Base-by-base conservation (phyloP, 2,797 vertebrate genomes). In the Sebastes vulpes region DNA sequence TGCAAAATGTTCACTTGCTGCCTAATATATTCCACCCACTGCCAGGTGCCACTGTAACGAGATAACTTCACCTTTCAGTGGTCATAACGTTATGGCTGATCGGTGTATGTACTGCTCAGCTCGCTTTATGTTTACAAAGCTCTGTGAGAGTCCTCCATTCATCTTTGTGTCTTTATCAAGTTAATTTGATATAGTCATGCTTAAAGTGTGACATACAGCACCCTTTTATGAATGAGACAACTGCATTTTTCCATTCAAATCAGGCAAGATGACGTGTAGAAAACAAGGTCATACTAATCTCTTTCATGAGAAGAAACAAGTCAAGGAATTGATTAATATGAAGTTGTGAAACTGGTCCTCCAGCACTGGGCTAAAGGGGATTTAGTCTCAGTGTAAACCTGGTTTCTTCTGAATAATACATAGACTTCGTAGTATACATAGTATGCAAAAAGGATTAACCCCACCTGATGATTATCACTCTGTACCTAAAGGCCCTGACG, bases 211-310 rank as follows among this genome's bases (percentile, higher is more conserved):
- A 50, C 35, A 72, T 35, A 14, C 28, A 53, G 52, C 5, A 5
- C 9, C 66, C n/a, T 59, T 32, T 23, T 7, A 7, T 21, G 56
- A 50, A 29, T 38, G 56, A 57, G 65, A 5, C 28, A 46, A 46
- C 42, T 46, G 57, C 38, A 53, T 76, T 75, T 79, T 79, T 66
- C 58, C 16, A 23, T 66, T 67, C 25, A 67, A 31, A 46, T 82
- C 72, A 58, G 26, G 38, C 70, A 50, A 14, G 38, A 65, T 6
- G 8, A 68, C 57, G 32, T 25, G 38, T 46, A 57, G 46, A 67
- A 83, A 83, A 70, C 75, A 74, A 61, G 65, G 69, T 77, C 75
- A 58, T 81, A 75, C 69, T 75, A 81, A 83, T 86, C 83, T 84
- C 67, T 58, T 61, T 70, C 78, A 71, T 72, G 69, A 67, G 61